Evolutionary conservation across 2,888 invertebrate genomes (phyloP).

Genomic region (Cantharis flavilabris): DNA sequence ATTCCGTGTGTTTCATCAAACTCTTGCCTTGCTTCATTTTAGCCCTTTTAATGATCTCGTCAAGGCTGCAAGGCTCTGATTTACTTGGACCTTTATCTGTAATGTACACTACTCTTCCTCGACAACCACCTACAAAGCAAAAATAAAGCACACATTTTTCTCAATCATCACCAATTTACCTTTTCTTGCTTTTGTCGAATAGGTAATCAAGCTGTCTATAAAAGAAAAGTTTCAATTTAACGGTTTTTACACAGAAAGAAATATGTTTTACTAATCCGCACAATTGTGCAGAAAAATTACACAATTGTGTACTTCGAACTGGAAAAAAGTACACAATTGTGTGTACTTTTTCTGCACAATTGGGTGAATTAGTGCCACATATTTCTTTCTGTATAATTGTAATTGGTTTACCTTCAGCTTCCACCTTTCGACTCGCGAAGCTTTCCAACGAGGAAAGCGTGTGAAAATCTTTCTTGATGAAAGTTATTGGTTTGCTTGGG

Average conservation of each 20-base stretch:
- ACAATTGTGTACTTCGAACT: too few relatives aligned
- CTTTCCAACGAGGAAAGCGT: background rate
- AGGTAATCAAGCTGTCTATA: background rate
- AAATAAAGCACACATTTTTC: background rate
- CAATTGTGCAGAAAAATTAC: too few relatives aligned
- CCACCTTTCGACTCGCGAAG: background rate
- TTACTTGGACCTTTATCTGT: rapidly evolving
- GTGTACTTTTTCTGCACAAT: too few relatives aligned
- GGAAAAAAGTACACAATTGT: too few relatives aligned
- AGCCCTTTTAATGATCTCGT: background rate
- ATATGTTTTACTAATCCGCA: too few relatives aligned
- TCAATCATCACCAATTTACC: background rate
- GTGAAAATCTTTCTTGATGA: background rate
- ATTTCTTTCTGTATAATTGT: background rate
- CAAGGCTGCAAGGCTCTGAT: background rate
- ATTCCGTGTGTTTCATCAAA: background rate
- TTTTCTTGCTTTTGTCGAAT: background rate
- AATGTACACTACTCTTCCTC: background rate
- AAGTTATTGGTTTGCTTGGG: background rate
- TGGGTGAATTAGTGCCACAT: too few relatives aligned
- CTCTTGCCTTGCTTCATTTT: background rate
- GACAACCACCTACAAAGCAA: background rate
- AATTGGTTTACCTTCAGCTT: background rate
- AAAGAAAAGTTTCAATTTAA: background rate
- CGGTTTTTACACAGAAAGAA: too few relatives aligned